These are phyloP conservation scores for Iguana delicatissima DNA, from an alignment of 2,797 vertebrate genomes.

Conservation along the genomic window DNA sequence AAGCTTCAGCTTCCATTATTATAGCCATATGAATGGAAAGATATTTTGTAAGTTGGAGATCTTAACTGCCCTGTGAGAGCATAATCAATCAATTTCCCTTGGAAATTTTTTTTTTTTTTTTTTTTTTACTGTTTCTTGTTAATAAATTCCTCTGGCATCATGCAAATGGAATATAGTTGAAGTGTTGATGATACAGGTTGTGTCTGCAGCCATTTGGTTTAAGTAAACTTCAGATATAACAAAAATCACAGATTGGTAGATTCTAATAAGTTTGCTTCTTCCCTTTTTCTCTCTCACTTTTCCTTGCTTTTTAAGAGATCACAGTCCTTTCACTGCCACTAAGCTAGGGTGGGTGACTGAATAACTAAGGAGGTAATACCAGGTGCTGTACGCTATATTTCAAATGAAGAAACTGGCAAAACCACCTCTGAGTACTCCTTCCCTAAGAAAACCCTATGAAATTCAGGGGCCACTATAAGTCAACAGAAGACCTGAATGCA, in stretches of 20 bases:
- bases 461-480: too few species aligned
- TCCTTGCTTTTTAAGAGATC: neutral
- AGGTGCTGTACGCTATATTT: neutral
- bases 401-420: too few species aligned
- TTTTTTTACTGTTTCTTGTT: neutral
- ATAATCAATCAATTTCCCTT: neutral
- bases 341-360: neutral
- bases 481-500: too few species aligned
- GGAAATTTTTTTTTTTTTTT: neutral
- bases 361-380: neutral
- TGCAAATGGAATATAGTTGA: neutral
- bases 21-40: neutral
- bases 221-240: neutral
- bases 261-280: neutral
- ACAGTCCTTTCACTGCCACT: neutral
- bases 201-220: neutral
- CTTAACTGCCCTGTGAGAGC: neutral
- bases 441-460: too few species aligned
- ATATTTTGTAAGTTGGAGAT: neutral
- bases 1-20: neutral
- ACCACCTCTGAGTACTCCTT: too few species aligned
- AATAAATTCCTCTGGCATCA: neutral
- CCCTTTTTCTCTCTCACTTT: neutral
- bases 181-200: neutral
- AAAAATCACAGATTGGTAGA: neutral